phyloP scores from a whole-genome alignment of 1,140 invertebrate genomes.

The Sycophila sp. region DNA sequence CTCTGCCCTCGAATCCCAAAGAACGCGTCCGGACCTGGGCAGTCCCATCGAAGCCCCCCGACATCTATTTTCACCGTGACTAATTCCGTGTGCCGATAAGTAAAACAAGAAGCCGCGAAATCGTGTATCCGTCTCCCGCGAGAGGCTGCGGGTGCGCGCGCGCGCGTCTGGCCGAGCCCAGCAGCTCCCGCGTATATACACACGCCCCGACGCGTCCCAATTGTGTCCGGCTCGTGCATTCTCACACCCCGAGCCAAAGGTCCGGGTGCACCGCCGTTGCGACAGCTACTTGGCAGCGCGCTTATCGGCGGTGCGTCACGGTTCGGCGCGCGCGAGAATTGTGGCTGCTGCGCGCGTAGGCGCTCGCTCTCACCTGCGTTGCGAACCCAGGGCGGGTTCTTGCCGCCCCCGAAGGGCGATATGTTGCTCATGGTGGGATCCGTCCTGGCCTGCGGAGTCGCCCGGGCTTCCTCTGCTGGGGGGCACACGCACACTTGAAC shows the following conservation, averaged over 20 bases:
- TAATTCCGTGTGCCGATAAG: no score
- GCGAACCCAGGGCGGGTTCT: conserved; percentile 71
- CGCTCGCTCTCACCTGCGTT: conserved; percentile 57
- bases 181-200: not conserved
- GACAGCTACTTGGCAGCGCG: conserved; percentile 6
- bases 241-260: no score
- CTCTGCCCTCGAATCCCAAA: no score
- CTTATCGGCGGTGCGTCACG: not conserved
- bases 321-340: not conserved
- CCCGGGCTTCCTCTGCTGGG: not conserved
- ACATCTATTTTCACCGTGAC: no score
- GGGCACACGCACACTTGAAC: not conserved
- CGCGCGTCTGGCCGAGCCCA: not conserved
- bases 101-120: no score
- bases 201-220: not conserved
- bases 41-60: no score
- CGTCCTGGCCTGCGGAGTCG: not conserved
- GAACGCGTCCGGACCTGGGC: no score
- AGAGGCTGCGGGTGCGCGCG: not conserved
- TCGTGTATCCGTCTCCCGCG: not conserved
- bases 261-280: no score
- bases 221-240: no score
- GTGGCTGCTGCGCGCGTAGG: not conserved
- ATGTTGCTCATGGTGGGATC: conserved; percentile 63
- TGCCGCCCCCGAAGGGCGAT: conserved; percentile 68